Conservation (phyloP, 2,888 invertebrate species). For the Arge pagana region DNA sequence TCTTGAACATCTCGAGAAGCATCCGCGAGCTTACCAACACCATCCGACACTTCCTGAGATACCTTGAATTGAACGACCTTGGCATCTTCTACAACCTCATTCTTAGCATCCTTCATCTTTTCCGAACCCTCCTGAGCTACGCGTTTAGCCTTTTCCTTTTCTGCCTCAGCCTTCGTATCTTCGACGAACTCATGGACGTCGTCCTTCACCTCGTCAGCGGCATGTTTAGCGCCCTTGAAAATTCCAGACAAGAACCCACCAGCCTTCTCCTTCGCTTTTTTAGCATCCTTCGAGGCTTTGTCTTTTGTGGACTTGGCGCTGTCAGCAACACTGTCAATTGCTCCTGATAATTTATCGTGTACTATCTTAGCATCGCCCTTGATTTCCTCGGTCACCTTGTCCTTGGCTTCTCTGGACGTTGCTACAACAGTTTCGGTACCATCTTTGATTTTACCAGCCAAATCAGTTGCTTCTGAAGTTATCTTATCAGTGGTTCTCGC, state of each 20-base stretch:
- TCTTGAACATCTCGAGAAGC: slow-evolving; percentile 26
- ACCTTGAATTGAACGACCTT: slow-evolving; percentile 51
- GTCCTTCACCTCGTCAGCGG: slow-evolving; percentile 32
- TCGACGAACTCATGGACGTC: slow-evolving; percentile 36
- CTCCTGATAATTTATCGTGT: slow-evolving; percentile 29
- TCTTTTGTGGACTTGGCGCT: slow-evolving; percentile 27
- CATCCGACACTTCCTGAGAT: slow-evolving; percentile 10
- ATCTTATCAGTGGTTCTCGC: slow-evolving; percentile 20
- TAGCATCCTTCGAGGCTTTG: slow-evolving; percentile 31
- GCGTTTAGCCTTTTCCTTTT: slow-evolving; percentile 25
- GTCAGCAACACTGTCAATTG: slow-evolving; percentile 7
- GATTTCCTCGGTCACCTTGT: slow-evolving; percentile 33
- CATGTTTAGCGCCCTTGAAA: slow-evolving; percentile 34
- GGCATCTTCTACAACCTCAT: slow-evolving; percentile 59
- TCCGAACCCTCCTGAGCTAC: slow-evolving; percentile 37
- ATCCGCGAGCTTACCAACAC: slow-evolving; percentile 5
- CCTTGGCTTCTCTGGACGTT: slow-evolving; percentile 26
- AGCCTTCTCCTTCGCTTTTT: slow-evolving; percentile 35
- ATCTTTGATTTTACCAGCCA: slow-evolving; percentile 17
- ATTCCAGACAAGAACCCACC: slow-evolving; percentile 38
- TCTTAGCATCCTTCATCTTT: slow-evolving; percentile 54
- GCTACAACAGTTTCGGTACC: slow-evolving; percentile 9
- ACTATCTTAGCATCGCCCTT: slow-evolving; percentile 25
- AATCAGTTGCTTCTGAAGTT: slow-evolving; percentile 19
- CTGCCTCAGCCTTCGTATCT: slow-evolving; percentile 31